Percentiles rank a stretch among this genome's conserved stretches.
Conservation (phyloP, 2,888 invertebrate genomes). For the Tenodera sinensis region DNA sequence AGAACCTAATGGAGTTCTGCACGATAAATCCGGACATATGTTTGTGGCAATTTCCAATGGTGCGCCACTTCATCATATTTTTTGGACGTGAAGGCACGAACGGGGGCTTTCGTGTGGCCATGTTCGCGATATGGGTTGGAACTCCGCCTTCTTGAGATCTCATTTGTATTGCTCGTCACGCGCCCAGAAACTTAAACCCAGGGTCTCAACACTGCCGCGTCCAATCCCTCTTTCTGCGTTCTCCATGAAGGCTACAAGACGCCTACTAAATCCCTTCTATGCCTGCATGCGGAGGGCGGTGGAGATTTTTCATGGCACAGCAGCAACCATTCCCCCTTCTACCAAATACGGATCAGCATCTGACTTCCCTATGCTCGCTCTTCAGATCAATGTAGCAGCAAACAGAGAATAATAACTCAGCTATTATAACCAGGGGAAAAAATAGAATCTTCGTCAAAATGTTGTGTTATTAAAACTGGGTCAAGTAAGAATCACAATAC, state of each 20-base stretch:
- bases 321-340: not conserved
- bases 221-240: not conserved
- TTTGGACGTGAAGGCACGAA: not conserved
- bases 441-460: no score
- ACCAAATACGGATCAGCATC: not conserved
- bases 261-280: not conserved
- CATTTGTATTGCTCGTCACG: constrained; percentile 9
- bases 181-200: not conserved
- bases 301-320: not conserved
- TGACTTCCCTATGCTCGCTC: not conserved
- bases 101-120: not conserved
- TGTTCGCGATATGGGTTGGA: not conserved
- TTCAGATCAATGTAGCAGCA: not conserved
- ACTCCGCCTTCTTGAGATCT: not conserved
- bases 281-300: not conserved
- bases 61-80: not conserved
- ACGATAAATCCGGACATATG: not conserved
- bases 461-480: no score
- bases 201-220: not conserved
- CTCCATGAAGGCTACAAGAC: not conserved
- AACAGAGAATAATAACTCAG: not conserved
- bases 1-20: not conserved
- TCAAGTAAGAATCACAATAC: no score
- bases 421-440: no score
- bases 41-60: not conserved